phyloP scores from a whole-genome alignment of 2,113 vertebrate genomes.

The Ciconia boyciana region DNA sequence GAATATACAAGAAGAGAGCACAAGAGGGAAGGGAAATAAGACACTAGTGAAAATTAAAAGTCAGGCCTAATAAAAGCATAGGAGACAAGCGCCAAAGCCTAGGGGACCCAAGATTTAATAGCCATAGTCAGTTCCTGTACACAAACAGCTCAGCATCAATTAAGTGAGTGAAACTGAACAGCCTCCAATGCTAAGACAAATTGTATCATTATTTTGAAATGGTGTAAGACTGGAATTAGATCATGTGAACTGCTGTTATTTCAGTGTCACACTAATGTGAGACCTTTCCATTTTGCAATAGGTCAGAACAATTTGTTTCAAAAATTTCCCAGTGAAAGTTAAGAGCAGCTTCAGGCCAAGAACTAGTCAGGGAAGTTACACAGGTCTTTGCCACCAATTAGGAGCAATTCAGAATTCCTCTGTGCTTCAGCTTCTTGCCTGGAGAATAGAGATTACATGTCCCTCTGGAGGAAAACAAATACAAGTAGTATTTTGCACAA shows the following conservation, averaged over 20 bases:
- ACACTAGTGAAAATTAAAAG: background rate
- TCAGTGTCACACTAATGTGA: background rate
- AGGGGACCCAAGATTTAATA: background rate
- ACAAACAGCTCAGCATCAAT: background rate
- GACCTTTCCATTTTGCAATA: constrained; percentile 6
- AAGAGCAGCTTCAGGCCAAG: background rate
- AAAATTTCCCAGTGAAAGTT: too few species aligned
- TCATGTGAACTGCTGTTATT: background rate
- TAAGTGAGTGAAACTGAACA: background rate
- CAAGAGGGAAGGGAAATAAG: background rate
- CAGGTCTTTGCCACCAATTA: background rate
- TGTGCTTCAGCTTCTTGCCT: background rate
- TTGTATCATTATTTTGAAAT: background rate
- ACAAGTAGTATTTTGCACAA: background rate
- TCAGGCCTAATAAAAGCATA: background rate
- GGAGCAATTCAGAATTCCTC: background rate
- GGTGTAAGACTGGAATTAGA: background rate
- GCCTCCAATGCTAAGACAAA: background rate
- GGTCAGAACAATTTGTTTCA: constrained; percentile 19
- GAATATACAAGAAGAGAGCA: background rate
- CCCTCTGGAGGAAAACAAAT: background rate
- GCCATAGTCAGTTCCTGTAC: background rate
- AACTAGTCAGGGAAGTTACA: background rate
- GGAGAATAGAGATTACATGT: background rate
- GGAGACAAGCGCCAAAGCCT: background rate